Base-by-base conservation (phyloP, 2,888 invertebrate species). In the Clistopyga incitator region DNA sequence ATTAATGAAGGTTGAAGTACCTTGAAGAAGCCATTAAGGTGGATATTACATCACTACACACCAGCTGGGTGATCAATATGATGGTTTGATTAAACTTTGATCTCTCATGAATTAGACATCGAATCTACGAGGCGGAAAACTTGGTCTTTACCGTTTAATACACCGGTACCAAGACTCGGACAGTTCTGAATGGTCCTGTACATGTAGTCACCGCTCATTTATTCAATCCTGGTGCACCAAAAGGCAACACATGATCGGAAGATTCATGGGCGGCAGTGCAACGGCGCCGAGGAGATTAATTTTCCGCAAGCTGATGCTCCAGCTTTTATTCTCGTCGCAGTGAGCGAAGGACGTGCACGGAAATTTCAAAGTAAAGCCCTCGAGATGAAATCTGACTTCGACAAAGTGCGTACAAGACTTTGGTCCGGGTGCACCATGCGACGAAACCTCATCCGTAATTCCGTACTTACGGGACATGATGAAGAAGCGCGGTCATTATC, bases 301-400 rank as follows among this genome's bases (percentile, higher is more conserved):
- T 56, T 56, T 42, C 42, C 13, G 56, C 70, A 54, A 23, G 56
- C n/a, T 6, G 71, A 71, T 56, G 71, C 42, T 23, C 23, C 8
- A 71, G 56, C 42, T 71, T 25, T 38, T 18, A 42, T 56, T 54
- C 25, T 45, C 23, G 18, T 20, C 11, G 45, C 42, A n/a, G 65
- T 23, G 34, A n/a, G 42, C 23, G 13, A 11, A 34, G 42, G 20
- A 38, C 0, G 20, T 38, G 20, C 42, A 54, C 42, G 45, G 56
- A 56, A 71, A 56, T 56, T 20, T 23, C 42, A 56, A 71, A 56
- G 38, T 54, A n/a, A 18, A 42, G 8, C 23, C 42, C 56, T 42
- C 56, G 45, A 56, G 23, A 23, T 56, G 3, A 56, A 56, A 71
- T 56, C 56, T 42, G 42, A 71, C 56, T 42, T 71, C 71, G 71